Conservation (phyloP, 2,113 vertebrate genomes). For the Cyrtonyx montezumae region DNA sequence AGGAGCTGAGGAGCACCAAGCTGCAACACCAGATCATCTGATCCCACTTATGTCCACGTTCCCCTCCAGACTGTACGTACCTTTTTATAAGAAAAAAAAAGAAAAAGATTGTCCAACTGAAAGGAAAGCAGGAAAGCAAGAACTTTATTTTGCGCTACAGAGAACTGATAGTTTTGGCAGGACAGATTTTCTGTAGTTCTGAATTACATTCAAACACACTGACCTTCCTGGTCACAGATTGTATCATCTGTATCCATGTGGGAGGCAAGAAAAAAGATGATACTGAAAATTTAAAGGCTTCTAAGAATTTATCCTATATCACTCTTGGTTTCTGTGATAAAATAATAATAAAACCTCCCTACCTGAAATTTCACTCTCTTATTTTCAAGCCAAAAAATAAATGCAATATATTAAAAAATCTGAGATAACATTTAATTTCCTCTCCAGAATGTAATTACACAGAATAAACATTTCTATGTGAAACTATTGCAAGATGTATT, state of each 20-base stretch:
- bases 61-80: neutral
- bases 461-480: neutral
- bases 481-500: neutral
- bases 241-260: neutral
- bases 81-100: neutral
- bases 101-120: neutral
- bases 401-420: neutral
- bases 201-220: neutral
- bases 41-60: neutral
- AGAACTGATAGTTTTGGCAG: neutral
- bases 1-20: neutral
- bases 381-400: neutral
- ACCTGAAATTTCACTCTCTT: neutral
- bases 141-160: neutral
- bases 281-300: neutral
- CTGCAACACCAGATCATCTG: neutral
- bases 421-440: neutral
- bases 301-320: neutral
- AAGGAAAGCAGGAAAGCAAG: neutral
- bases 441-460: neutral
- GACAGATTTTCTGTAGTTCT: neutral
- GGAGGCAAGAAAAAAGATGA: neutral
- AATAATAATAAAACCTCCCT: neutral
- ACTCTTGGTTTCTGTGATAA: neutral
- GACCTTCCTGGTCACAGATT: neutral